Base-by-base conservation (phyloP, 2,113 vertebrate species). In the Hippocampus mohnikei region DNA sequence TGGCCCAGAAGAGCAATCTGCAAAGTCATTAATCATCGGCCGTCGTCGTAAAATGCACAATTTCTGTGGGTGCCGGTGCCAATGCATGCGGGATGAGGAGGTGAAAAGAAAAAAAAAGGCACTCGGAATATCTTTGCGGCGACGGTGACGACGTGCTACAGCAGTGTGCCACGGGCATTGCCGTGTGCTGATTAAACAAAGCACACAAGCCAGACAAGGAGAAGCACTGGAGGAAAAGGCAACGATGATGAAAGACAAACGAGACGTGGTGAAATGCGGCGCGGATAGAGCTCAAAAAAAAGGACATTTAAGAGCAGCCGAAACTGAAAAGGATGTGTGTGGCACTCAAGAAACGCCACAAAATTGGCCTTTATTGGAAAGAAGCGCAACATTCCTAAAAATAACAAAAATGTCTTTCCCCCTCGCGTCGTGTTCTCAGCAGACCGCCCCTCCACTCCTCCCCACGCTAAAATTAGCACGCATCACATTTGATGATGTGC, bases 391-490 rank as follows among this genome's bases (percentile, higher is more conserved):
- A 41, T 44, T 42, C 4, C 62, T 9, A 21, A 64, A 37, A 64
- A 11, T n/a, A 64, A 64, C n/a, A 8, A 23, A n/a, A 33, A 5
- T 40, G n/a, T 8, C 4, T 8, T 33, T 40, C n/a, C 29, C 62
- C 61, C 52, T 50, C 33, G 9, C 61, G 66, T 25, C 55, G 8
- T 37, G 58, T 46, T 44, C 48, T 23, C 61, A 70, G 50, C 46
- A 78, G 65, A 37, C 33, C 33, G 5, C 33, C 33, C 33, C 33
- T 37, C 33, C 5, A 7, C 33, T 6, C 66, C 44, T 33, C 29
- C 61, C 41, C 37, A 52, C 77, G 72, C 89, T 92, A 90, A 91
- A 92, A 90, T 92, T 91, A 91, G 90, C 89, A 89, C 74, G 77
- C 61, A 87, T 88, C 83, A 83, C 82, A 80, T 86, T 88, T 88